Evolutionary conservation across 2,113 vertebrate species (phyloP).

Genomic region (Tachysurus fulvidraco): DNA sequence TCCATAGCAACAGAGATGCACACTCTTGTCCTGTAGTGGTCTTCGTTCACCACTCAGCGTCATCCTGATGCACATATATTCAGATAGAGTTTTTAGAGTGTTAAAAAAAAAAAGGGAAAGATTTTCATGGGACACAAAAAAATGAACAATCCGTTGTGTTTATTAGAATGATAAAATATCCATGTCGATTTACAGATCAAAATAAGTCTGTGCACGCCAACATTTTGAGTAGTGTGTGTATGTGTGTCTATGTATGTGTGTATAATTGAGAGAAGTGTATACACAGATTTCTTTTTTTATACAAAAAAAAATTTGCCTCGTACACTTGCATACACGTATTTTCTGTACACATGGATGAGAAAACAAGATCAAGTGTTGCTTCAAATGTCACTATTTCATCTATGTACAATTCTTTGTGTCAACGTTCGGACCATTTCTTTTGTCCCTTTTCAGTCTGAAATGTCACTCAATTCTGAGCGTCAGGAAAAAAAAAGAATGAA

Average conservation of each 20-base stretch:
- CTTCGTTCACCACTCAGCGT: constrained; percentile 4
- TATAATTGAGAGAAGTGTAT: constrained; percentile 17
- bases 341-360: constrained; percentile 48
- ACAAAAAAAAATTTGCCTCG: constrained; percentile 50
- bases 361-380: constrained; percentile 32
- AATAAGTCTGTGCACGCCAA: constrained; percentile 46
- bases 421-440: not conserved
- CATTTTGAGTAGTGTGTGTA: constrained; percentile 31
- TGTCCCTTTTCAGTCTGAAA: constrained; percentile 18
- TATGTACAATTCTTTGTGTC: constrained; percentile 51
- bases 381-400: constrained; percentile 35
- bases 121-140: not conserved
- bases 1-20: constrained; percentile 51
- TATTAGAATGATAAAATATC: constrained; percentile 61
- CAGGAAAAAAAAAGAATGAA: not conserved
- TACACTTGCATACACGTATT: constrained; percentile 38
- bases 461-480: constrained; percentile 26
- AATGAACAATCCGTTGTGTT: constrained; percentile 52
- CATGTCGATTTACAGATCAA: constrained; percentile 48
- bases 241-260: constrained; percentile 36
- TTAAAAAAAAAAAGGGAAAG: not conserved
- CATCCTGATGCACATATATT: not conserved
- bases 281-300: constrained; percentile 46
- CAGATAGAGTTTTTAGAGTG: not conserved
- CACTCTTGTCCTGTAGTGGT: not conserved